Base-by-base conservation (phyloP, 1,140 invertebrate species). In the Hylyphantes graminicola region DNA sequence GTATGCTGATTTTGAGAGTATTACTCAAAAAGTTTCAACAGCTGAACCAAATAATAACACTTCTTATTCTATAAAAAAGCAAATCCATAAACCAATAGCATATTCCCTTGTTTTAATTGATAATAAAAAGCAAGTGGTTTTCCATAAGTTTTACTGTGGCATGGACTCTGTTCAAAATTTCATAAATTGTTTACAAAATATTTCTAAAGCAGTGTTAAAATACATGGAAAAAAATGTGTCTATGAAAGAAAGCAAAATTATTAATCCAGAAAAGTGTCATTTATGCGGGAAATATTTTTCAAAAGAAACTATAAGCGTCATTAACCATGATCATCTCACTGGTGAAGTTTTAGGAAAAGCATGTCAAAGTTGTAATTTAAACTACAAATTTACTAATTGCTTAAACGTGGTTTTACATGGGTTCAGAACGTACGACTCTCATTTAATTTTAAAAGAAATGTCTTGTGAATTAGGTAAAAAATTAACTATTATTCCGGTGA, bases 361-460 rank as follows among this genome's bases (percentile, higher is more conserved):
- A 17, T 72, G 61, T 48, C 63, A 55, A 35, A 5, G 17, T 13
- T 55, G 50, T 53, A 78, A 78, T 67, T 78, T 78, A 67, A 78
- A 67, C 67, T 67, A 78, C 35, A 53, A 63, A 78, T 13, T 67
- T 19, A 53, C 11, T 35, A n/a, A 55, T n/a, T 55, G 53, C 55
- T n/a, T 78, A 19, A 61, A 50, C 12, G 63, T 78, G 5, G 48
- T 78, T 11, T 21, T 78, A 2, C 76, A 78, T 78, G 67, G 67
- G 21, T 57, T 67, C 19, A 50, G 17, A 55, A 53, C 48, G 7
- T 78, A 78, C 17, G 76, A 78, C 50, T 50, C 53, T 2, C 76
- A 78, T 61, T 35, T 67, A 7, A 78, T 78, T 48, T 55, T 78
- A 35, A 67, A 78, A 78, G 13, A 78, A 65, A 53, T 78, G n/a